Conservation (phyloP, 2,113 vertebrate species). For the Gobius niger region DNA sequence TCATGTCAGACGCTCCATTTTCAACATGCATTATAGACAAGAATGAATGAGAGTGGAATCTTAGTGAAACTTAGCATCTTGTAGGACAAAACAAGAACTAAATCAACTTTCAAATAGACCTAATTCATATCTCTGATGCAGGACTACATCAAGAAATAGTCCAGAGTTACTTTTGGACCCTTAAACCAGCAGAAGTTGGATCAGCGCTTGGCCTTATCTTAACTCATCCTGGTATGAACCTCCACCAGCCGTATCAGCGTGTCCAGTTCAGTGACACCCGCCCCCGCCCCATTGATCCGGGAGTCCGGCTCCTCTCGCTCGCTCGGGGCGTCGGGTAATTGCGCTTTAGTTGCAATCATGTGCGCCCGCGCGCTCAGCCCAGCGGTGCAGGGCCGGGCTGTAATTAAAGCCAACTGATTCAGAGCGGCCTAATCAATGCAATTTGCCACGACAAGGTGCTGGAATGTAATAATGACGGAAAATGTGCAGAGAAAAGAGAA, state of each 20-base stretch:
- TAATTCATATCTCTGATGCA: too few species aligned
- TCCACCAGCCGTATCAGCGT: neutral
- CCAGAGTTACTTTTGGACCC: too few species aligned
- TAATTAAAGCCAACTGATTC: constrained; percentile 73
- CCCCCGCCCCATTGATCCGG: constrained; percentile 47
- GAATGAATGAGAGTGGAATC: too few species aligned
- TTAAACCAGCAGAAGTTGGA: too few species aligned
- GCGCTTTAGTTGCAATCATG: constrained; percentile 63
- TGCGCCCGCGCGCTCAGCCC: constrained; percentile 50
- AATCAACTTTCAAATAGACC: too few species aligned
- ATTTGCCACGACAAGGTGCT: constrained; percentile 63
- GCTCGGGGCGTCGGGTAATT: constrained; percentile 57
- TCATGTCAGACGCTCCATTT: too few species aligned
- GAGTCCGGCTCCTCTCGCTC: constrained; percentile 24
- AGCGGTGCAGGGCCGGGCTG: constrained; percentile 51
- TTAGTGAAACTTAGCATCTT: too few species aligned
- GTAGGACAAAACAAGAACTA: too few species aligned
- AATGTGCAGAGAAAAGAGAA: constrained; percentile 21
- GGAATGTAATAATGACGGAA: constrained; percentile 66
- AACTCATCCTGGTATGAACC: neutral
- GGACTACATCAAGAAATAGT: too few species aligned
- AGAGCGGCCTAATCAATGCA: constrained; percentile 67
- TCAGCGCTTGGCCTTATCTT: too few species aligned
- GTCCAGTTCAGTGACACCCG: neutral
- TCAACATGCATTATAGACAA: too few species aligned